Base-by-base conservation (phyloP, 1,140 invertebrate species). In the Pogonognathellus flavescens region DNA sequence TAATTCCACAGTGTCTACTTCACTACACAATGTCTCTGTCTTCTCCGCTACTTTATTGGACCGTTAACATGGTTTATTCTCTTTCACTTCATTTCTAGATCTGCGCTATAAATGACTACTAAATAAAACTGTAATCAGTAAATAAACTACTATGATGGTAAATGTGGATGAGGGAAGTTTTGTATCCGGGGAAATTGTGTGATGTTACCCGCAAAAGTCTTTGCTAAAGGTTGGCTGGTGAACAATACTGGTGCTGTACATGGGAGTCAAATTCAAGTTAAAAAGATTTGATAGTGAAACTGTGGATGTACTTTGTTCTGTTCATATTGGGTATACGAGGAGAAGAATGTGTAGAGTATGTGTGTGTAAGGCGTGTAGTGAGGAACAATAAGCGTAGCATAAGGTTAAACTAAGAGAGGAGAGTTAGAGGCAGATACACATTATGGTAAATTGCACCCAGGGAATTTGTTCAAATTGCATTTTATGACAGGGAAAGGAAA, bases 381-480 rank as follows among this genome's bases (percentile, higher is more conserved):
- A 60, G 80, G 53, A 82, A n/a, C 18, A 82, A 18, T 83, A 57
- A n/a, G n/a, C n/a, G n/a, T 57, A 14, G 3, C n/a, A 4, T 62
- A 62, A n/a, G 59, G 18, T 62, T 57, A 14, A 57, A n/a, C 53
- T 57, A 57, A 2, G 1, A 57, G 9, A n/a, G 53, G 2, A 3
- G 31, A 41, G 31, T 41, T 41, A 41, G 31, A 41, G 31, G 31
- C 31, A 76, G 70, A 76, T 76, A 50, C 70, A 76, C 70, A 76
- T 76, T 76, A 76, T 84, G 53, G 83, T 84, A 84, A 84, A 84
- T 84, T 84, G 70, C 70, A 84, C 70, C 70, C 7, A 81, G 84
- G 84, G 84, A 85, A 85, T 85, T 85, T 81, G 55, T 85, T 81
- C 84, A 85, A 85, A 85, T 85, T 85, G 72, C 84, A 85, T 85